Base-by-base conservation (phyloP, 2,888 invertebrate species). In the Philaethria dido region DNA sequence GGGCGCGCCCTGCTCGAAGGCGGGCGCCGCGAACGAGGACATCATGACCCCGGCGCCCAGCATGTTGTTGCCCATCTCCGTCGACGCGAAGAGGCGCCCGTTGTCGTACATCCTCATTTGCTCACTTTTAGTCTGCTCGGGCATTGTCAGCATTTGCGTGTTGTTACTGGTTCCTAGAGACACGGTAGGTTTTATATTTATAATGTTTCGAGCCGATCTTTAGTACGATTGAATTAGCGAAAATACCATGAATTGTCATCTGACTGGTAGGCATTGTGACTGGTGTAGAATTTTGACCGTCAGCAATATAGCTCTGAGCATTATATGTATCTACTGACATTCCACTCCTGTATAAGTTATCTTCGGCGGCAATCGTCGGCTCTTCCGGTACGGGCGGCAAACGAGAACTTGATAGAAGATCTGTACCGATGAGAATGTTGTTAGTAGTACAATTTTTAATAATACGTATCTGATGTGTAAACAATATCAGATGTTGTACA, bases 321-420 rank as follows among this genome's bases (percentile, higher is more conserved):
- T 78, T 78, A 78, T 88, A 91, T 1, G 87, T 74, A 76, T 90
- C 91, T 70, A 88, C 86, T 45, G 91, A 86, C 84, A 94, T 93
- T 70, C 82, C 82, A 71, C 83, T 79, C 66, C 90, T 80, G 74
- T 93, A 93, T 81, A 94, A 81, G 55, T 92, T 79, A 69, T 94
- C 94, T 72, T 94, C 94, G 25, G 86, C 69, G 48, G 86, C 79
- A 36, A 91, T 73, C 45, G 93, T 80, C 64, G 90, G 88, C 79
- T 95, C 95, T 77, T 95, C 94, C 6, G 94, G 94, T 69, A 95
- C 94, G 18, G 94, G 92, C 69, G 94, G 93, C 77, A 95, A 82
- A 54, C 94, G 93, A 54, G 93, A 82, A 69, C 83, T 82, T 72
- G 85, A 83, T 45, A 93, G 77, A 68, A 92, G 84, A 72, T 92